Conservation (phyloP, 2,113 vertebrate genomes). For the Bambusicola thoracicus region DNA sequence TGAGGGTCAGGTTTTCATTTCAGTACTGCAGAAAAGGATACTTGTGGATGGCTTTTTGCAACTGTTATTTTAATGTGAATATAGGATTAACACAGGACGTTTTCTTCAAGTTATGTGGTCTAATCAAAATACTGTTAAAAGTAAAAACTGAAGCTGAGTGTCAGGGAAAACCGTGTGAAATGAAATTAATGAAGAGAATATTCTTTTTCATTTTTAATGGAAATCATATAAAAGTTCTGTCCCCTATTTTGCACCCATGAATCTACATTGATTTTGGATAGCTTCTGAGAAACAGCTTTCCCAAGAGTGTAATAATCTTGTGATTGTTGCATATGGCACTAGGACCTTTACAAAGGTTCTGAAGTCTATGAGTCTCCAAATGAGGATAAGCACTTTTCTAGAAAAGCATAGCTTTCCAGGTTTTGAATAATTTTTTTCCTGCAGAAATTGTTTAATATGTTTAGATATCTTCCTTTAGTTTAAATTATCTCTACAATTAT, state of each 20-base stretch:
- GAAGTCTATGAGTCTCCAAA: not conserved
- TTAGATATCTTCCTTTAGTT: not conserved
- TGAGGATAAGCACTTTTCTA: not conserved
- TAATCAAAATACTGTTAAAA: not conserved
- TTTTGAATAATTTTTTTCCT: not conserved
- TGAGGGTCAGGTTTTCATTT: not conserved
- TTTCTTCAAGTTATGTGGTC: not conserved
- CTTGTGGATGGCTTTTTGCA: not conserved
- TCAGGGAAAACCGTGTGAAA: not conserved
- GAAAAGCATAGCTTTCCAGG: not conserved
- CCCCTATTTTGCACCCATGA: not conserved
- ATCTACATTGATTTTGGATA: not conserved
- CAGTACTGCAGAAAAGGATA: not conserved
- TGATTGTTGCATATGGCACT: not conserved
- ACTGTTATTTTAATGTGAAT: not conserved
- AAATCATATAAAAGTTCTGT: accelerated
- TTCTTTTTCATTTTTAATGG: not conserved
- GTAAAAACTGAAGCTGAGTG: not conserved
- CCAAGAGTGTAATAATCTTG: not conserved
- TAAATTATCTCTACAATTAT: not conserved
- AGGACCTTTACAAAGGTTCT: not conserved
- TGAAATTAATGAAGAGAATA: not conserved
- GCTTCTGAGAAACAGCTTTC: not conserved
- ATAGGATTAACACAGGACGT: not conserved
- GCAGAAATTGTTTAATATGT: not conserved